A percentile compares a stretch with the other conserved stretches of the same genome.
phyloP scores from a whole-genome alignment of 2,113 vertebrate species.

The Turdus rufiventris region DNA sequence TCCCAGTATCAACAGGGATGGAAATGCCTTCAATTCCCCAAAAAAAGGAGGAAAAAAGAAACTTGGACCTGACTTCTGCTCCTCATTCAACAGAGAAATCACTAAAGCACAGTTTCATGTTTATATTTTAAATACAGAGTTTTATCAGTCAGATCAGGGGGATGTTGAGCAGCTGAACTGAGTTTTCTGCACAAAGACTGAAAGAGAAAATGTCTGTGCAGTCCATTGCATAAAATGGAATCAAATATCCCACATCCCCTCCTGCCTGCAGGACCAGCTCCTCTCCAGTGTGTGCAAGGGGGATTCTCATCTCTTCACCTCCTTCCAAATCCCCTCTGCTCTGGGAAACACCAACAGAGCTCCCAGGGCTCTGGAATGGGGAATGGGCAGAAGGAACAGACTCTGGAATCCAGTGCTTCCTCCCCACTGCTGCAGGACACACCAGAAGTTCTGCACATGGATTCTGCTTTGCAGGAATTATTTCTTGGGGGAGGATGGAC shows the following conservation, averaged over 20 bases:
- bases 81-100: neutral
- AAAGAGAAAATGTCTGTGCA: neutral
- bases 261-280: neutral
- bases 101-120: neutral
- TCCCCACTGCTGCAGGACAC: neutral
- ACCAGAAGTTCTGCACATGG: fast-evolving
- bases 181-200: neutral
- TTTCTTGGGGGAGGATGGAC: fast-evolving
- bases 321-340: neutral
- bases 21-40: neutral
- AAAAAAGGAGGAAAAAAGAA: neutral
- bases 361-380: neutral
- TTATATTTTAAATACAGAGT: neutral
- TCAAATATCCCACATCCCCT: neutral
- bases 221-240: neutral
- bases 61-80: neutral
- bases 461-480: neutral
- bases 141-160: neutral
- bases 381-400: neutral
- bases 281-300: neutral
- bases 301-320: neutral
- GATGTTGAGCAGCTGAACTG: neutral
- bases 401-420: neutral
- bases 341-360: neutral
- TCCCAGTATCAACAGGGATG: fast-evolving